Conservation (phyloP, 2,888 invertebrate genomes). For the Phortica magna region DNA sequence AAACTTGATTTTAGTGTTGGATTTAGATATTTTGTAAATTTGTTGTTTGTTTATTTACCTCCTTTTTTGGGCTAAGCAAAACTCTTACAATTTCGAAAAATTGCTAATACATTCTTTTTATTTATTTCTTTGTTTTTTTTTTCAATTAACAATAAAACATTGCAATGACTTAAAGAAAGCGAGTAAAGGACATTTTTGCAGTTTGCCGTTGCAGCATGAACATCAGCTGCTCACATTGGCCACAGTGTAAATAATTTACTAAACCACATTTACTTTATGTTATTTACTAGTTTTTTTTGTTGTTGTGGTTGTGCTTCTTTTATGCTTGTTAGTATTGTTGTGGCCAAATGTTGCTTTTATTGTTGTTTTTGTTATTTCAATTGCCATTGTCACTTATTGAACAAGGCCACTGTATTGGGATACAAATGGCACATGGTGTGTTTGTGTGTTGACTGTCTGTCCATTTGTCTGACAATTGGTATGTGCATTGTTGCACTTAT, state of each 20-base stretch:
- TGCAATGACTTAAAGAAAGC: too few relatives aligned
- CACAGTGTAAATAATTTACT: slow-evolving; percentile 72
- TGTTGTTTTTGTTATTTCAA: slow-evolving; percentile 31
- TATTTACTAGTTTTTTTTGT: slow-evolving; percentile 40
- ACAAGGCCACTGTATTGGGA: slow-evolving; percentile 37
- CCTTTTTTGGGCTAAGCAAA: too few relatives aligned
- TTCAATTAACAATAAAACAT: too few relatives aligned
- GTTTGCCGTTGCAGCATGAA: not conserved
- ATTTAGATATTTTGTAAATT: too few relatives aligned
- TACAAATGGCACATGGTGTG: slow-evolving; percentile 31
- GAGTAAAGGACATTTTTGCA: not conserved
- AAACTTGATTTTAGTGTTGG: too few relatives aligned
- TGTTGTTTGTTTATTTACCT: too few relatives aligned
- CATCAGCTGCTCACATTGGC: slow-evolving; percentile 65
- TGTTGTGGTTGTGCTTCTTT: slow-evolving; percentile 44
- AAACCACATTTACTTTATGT: slow-evolving; percentile 67
- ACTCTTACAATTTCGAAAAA: too few relatives aligned
- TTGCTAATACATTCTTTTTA: too few relatives aligned
- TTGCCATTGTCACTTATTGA: slow-evolving; percentile 55
- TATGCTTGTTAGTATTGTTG: slow-evolving; percentile 34
- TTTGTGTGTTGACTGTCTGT: slow-evolving; percentile 26
- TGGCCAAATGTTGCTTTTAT: not conserved
- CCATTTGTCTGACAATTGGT: slow-evolving; percentile 27
- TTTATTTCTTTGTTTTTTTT: too few relatives aligned
- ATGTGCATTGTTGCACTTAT: slow-evolving; percentile 63